Evolutionary conservation across 2,888 invertebrate species (phyloP), one percentile per base, ranked within the genome.

Genomic region (Oxystoma pomonae): DNA sequence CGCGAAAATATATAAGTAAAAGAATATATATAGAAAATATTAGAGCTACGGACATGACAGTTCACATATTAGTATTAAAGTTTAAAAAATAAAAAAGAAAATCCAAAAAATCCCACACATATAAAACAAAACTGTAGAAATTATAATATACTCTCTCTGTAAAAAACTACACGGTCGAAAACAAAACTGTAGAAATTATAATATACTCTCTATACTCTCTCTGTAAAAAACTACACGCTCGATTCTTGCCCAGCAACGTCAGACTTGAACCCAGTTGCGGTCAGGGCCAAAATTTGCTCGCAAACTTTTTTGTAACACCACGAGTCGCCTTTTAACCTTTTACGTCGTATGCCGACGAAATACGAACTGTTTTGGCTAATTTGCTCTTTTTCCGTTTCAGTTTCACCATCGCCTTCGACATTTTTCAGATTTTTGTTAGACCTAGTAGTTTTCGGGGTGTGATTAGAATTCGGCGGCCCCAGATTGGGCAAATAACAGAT

Each of bases 271-370:
- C 75, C 77, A 2, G 72, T 74, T 9, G 81, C 80, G 55, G 85
- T 83, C 61, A 86, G 75, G 3, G 85, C 83, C 20, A 87, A 76
- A 20, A 91, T 85, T 76, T 90, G 87, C 77, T 91, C 90, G 76
- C 90, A 90, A 35, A 91, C 86, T 68, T 84, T 86, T 77, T 92
- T 92, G 79, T 92, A 92, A 68, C 88, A 86, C 90, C 92, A 92
- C 1, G 89, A 86, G 75, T 92, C 90, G 0, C 92, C 91, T 74
- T 87, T 88, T 55, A 91, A 83, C 49, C 92, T 81, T 75, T 91
- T 91, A 62, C 91, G 82, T 61, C 87, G 82, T 62, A 92, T 87
- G 21, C 90, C 91, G 2, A 87, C 84, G 55, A 82, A 68, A 1
- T 68, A 60, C 19, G 63, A 57, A 35, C 20, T 20, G 16, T 16